Base-by-base conservation (phyloP, 2,797 vertebrate species). In the Halcyon badia region DNA sequence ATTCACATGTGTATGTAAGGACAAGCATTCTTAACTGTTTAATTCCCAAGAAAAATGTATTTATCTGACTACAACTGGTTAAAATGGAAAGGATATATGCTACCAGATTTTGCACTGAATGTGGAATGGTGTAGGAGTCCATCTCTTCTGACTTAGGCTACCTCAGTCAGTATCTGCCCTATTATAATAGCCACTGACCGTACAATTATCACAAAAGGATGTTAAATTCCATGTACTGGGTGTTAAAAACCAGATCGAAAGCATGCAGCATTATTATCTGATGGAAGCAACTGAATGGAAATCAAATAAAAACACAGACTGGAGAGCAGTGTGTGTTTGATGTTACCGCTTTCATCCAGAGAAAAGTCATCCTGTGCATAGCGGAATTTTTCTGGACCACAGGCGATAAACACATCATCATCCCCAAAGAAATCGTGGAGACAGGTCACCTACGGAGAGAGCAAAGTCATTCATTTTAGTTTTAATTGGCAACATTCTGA, bases 301-400 rank as follows among this genome's bases (percentile, higher is more conserved):
- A 82, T 41, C 13, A 46, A 81, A 88, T 46, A 42, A 82, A 82
- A 66, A 8, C 82, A 42, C 25, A 93, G 58, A 44, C 8, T 52
- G 42, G 28, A 46, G n/a, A 54, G 65, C 31, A 58, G 42, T 7
- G 20, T 8, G 52, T 35, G 22, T 82, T 37, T 78, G 54, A 56
- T 9, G 96, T 98, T 98, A 99, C 99, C 99, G 18, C 99, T 99
- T 92, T 99, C 99, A 97, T 99, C 99, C 98, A 99, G 98, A 73
- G 99, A 99, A 95, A 99, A 99, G 97, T 99, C 99, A n/a, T 99
- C 99, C 97, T 99, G 99, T 81, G 99, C 99, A 6, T 99, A 99
- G 97, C 99, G 99, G 97, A 99, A 99, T 95, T 99, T 99, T 97
- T 99, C 99, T n/a, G 99, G 99, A 77, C 99, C 99, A 64, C 99